phyloP scores from a whole-genome alignment of 2,888 invertebrate genomes.

The Scaptomyza parva region DNA sequence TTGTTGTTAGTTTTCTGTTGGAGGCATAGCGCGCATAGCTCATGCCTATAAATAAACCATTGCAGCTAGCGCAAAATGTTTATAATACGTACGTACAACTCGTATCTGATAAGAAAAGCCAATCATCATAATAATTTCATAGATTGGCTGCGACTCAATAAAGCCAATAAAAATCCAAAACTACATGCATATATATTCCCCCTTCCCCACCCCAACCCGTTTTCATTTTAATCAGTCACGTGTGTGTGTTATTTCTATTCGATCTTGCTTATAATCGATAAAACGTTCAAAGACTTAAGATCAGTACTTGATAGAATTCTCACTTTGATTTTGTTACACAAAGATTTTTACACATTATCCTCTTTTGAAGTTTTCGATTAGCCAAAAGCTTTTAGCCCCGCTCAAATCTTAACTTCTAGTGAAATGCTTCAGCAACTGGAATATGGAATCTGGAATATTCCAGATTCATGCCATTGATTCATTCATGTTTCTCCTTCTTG shows the following conservation, averaged over 20 bases:
- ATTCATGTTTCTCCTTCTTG: neutral
- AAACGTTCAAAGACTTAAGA: too few species aligned
- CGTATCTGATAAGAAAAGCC: slow-evolving; percentile 62
- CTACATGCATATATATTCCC: slow-evolving; percentile 19
- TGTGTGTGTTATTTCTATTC: neutral
- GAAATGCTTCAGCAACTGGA: neutral
- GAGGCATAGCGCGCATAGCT: slow-evolving; percentile 51
- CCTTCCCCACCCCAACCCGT: neutral
- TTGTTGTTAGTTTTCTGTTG: slow-evolving; percentile 19
- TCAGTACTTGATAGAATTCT: too few species aligned
- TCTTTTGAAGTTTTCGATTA: too few species aligned
- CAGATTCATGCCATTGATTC: neutral
- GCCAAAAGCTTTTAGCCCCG: neutral
- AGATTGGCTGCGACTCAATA: slow-evolving; percentile 72
- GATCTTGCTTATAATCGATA: neutral
- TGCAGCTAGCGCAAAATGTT: slow-evolving; percentile 47
- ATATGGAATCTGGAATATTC: neutral
- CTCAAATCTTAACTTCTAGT: neutral
- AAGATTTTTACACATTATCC: too few species aligned
- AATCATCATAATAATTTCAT: slow-evolving; percentile 76
- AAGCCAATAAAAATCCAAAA: slow-evolving; percentile 60
- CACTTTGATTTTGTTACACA: too few species aligned
- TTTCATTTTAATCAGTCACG: neutral
- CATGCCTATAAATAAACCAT: slow-evolving; percentile 73
- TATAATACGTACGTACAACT: neutral